Evolutionary conservation across 2,113 vertebrate genomes (phyloP), one percentile per base, ranked within the genome.

Genomic region (Turnix velox): DNA sequence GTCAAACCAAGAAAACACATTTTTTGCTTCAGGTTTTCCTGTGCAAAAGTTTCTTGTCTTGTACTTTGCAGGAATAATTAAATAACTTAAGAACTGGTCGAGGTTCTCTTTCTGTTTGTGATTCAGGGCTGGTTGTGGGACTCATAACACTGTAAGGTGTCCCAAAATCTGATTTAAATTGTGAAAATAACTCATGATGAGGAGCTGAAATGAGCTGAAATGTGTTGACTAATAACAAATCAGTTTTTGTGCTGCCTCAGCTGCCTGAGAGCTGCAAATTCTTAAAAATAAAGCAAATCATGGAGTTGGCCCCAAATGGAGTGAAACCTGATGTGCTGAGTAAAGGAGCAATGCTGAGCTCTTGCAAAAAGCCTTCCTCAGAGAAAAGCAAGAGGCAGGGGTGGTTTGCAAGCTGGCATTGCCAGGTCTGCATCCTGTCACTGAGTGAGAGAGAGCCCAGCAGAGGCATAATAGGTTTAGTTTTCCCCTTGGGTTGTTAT

Each of bases 401-500:
- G 19, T 3, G 4, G 31, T 74, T 93, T 95, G 84, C 82, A 87
- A 58, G 25, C 74, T 89, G 94, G 46, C 67, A 87, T 25, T 81
- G 67, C 63, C 20, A 10, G 48, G 78, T 43, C 84, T 82, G 48
- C 19, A 18, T 94, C 82, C 37, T 90, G 71, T 92, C 88, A 85
- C 51, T 71, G 48, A 71, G 43, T 2, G 18, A 71, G 81, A 89
- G 59, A 25, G 86, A 92, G 59, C 90, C 55, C 57, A 94, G 80
- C 75, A 72, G 22, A 40, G 81, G 68, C 51, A 2, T 95, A 96
- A 97, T 95, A 87, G 75, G 90, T 81, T 97, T 95, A 94, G 93
- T 94, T 96, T 97, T 97, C 95, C 96, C 95, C 96, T 92, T 92
- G 95, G 97, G 92, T 95, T 93, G 73, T 95, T 97, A 95, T 92